These are phyloP conservation scores for Sebastes steindachneri DNA, from an alignment of 2,797 vertebrate species.

Conservation along the genomic window DNA sequence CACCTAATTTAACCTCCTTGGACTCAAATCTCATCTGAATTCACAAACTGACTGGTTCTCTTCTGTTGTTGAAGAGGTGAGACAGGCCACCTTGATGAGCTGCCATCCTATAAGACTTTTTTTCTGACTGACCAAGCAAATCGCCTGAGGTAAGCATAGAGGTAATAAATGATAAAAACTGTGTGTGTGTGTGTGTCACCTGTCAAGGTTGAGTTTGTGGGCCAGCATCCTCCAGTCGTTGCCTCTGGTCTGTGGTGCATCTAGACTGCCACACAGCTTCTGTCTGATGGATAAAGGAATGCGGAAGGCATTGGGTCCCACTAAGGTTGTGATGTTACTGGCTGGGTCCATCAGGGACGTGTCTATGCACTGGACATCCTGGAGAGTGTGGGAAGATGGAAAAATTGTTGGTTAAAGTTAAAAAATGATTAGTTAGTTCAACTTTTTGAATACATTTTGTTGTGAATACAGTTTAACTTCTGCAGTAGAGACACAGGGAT, in stretches of 20 bases:
- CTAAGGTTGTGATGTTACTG: slow-evolving; percentile 90
- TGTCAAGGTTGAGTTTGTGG: slow-evolving; percentile 96
- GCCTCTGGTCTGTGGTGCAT: slow-evolving; percentile 94
- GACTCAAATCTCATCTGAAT: background rate
- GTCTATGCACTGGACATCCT: slow-evolving; percentile 93
- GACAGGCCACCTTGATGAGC: background rate
- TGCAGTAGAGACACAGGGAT: background rate
- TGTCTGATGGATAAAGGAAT: slow-evolving; percentile 96
- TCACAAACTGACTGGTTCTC: background rate
- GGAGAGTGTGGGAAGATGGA: slow-evolving; percentile 31
- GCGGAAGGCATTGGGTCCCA: slow-evolving; percentile 94
- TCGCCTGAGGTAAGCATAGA: background rate
- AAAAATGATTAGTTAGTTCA: background rate
- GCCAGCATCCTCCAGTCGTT: slow-evolving; percentile 99
- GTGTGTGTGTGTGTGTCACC: slow-evolving; percentile 73
- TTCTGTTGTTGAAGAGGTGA: background rate
- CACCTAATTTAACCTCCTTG: background rate
- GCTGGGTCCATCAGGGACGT: slow-evolving; percentile 92
- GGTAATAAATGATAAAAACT: background rate
- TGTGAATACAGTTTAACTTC: background rate
- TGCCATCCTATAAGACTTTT: background rate
- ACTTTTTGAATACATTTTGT: background rate
- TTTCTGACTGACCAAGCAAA: background rate
- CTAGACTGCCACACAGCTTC: slow-evolving; percentile 96
- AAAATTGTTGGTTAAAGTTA: background rate